phyloP scores from a whole-genome alignment of 2,113 vertebrate genomes.

The Martes martes region DNA sequence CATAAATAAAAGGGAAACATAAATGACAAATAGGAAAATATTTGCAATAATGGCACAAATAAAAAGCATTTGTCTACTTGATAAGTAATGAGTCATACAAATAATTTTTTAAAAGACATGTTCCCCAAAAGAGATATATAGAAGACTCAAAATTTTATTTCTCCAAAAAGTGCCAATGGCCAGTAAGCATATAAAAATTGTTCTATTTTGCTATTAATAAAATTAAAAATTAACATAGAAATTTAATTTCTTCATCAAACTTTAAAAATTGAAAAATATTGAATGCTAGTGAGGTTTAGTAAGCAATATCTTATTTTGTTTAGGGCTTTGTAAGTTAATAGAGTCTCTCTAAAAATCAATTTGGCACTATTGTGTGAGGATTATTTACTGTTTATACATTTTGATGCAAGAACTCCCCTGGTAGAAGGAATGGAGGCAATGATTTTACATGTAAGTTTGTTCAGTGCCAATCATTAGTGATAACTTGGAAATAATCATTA shows the following conservation, averaged over 20 bases:
- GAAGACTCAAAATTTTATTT: not conserved
- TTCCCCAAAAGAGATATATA: not conserved
- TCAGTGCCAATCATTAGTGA: not conserved
- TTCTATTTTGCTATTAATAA: not conserved
- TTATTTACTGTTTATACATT: not conserved
- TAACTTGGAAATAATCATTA: not conserved
- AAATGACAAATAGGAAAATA: not conserved
- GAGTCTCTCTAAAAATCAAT: not conserved
- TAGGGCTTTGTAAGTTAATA: not conserved
- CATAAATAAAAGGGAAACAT: not conserved
- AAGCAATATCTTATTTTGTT: not conserved
- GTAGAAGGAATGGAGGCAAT: not conserved
- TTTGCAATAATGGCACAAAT: not conserved
- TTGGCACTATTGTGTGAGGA: not conserved
- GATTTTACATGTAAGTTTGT: not conserved
- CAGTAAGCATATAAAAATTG: not conserved
- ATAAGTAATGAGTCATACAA: not conserved
- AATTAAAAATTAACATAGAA: not conserved
- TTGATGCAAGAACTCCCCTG: not conserved
- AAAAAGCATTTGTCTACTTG: not conserved
- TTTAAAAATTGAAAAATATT: not conserved
- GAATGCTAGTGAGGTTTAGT: not conserved
- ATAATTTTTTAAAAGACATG: not conserved
- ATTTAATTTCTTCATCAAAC: not conserved
- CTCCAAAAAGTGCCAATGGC: not conserved